Evolutionary conservation across 2,113 vertebrate species (phyloP).

Genomic region (Eretmodus cyanostictus): DNA sequence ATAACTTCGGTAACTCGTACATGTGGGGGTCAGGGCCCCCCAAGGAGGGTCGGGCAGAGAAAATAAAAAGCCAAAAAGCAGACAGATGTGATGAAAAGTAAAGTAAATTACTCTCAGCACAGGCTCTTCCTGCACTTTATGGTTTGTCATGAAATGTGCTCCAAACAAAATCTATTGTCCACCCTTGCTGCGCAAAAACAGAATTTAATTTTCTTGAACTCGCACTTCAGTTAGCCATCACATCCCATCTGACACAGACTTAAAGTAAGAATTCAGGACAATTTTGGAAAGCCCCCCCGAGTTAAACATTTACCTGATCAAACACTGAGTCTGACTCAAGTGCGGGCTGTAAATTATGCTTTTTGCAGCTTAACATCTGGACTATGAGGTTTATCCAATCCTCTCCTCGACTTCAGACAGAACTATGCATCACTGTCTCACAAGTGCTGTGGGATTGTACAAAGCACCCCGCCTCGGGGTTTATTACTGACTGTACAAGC

Average conservation of each 20-base stretch:
- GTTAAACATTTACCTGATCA: neutral
- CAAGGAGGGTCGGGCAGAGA: neutral
- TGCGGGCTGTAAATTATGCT: neutral
- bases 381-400: neutral
- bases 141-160: neutral
- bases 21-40: neutral
- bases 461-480: neutral
- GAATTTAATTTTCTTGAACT: neutral
- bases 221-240: neutral
- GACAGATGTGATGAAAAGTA: neutral
- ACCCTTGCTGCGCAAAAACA: neutral
- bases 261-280: neutral
- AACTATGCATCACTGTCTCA: neutral
- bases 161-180: neutral
- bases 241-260: neutral
- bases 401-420: neutral
- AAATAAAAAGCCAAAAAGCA: neutral
- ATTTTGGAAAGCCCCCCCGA: neutral
- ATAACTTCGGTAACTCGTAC: neutral
- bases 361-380: neutral
- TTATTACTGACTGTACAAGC: slow-evolving; percentile 1
- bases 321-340: neutral
- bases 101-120: neutral
- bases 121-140: neutral
- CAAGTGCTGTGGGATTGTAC: neutral